Evolutionary conservation across 2,113 vertebrate species (phyloP), one percentile per base, ranked within the genome.

Genomic region (Gymnarchus niloticus): DNA sequence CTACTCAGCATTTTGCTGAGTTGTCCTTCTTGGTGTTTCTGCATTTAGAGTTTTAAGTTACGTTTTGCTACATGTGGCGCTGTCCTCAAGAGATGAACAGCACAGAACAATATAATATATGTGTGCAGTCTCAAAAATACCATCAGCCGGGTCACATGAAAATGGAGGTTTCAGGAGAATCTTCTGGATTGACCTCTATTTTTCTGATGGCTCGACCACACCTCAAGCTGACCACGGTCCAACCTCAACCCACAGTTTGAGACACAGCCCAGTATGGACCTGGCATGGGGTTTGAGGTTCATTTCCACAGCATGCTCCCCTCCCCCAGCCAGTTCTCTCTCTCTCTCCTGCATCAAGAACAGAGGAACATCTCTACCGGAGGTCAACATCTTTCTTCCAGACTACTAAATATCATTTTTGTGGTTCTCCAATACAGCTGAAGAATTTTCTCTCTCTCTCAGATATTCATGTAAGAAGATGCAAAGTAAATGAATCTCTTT

Each of bases 291-390:
- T 23, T 21, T 49, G 83, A n/a, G 86, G 83, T 6, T 37, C 52
- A 19, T 56, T 23, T 21, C 23, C 44, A 78, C 33, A 14, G 46
- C 9, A 49, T 48, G n/a, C n/a, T n/a, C n/a, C n/a, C n/a, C n/a
- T 84, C 92, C 91, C 91, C 89, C n/a, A 78, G 65, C 93, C 92
- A 93, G 91, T 92, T 92, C 92, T 92, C 82, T 2, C 92, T 92
- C 82, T 2, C 28, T 73, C 33, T 17, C 14, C 14, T 73, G 28
- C 65, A 3, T 14, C 61, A 19, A 1, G 65, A 73, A 73, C 17
- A 19, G 28, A 41, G 65, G 65, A 37, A 1, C 33, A 6, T n/a
- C n/a, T n/a, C n/a, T n/a, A n/a, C n/a, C n/a, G n/a, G n/a, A n/a
- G n/a, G n/a, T n/a, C n/a, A n/a, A n/a, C n/a, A n/a, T 73, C 65